phyloP scores from a whole-genome alignment of 1,140 invertebrate genomes.

The Bombyx mandarina region DNA sequence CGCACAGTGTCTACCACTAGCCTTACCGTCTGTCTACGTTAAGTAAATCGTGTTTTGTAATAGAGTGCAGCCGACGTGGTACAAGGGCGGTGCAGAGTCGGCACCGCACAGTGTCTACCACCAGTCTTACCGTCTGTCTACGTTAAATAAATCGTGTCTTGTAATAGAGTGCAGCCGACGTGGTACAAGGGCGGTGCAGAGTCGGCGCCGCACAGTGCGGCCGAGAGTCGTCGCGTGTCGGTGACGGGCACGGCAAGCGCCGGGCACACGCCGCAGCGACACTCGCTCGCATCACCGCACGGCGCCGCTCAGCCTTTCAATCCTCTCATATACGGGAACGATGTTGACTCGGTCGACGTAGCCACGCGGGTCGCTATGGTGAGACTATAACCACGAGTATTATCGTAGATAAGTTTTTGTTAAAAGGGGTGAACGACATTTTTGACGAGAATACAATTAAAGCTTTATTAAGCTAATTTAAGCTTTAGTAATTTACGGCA shows the following conservation, averaged over 20 bases:
- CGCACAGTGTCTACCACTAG: constrained; percentile 29
- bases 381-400: constrained; percentile 21
- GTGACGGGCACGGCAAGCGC: constrained; percentile 27
- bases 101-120: constrained; percentile 36
- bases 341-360: constrained; percentile 98
- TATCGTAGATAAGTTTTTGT: no score
- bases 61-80: constrained; percentile 46
- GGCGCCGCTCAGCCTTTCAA: constrained; percentile 72
- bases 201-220: constrained; percentile 47
- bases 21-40: no score
- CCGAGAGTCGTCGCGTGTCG: constrained; percentile 48
- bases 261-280: constrained; percentile 33
- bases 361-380: constrained; percentile 99
- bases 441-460: no score
- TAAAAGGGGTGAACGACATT: no score
- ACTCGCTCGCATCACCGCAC: constrained; percentile 45
- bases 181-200: constrained; percentile 27
- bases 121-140: no score
- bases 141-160: no score
- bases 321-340: constrained; percentile 95
- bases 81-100: constrained; percentile 23
- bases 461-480: no score
- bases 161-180: constrained; percentile 40
- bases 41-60: no score
- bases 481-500: no score